Base-by-base conservation (phyloP, 2,797 vertebrate genomes). In the Ambastaia sidthimunki region DNA sequence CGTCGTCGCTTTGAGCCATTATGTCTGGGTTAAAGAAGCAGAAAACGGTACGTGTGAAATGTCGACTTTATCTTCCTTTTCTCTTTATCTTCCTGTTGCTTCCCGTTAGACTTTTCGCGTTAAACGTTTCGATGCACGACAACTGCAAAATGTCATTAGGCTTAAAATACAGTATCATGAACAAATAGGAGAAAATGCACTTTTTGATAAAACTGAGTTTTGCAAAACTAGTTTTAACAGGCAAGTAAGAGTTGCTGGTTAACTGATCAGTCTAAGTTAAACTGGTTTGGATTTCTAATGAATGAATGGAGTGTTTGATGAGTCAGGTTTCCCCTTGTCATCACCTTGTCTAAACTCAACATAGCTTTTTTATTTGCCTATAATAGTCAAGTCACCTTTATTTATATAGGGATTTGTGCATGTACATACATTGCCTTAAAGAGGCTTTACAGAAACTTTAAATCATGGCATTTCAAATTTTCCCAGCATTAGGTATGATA, bases 1-100 rank as follows among this genome's bases (percentile, higher is more conserved):
- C 44, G 0, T 31, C 15, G 23, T 37, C 57, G 25, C 63, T 34
- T 54, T 21, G 74, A 16, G 59, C 44, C 18, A 77, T 50, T 62
- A 88, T 87, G 87, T 86, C 82, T 21, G 86, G 74, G 23, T 80
- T 55, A 57, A 85, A 84, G 60, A 86, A 84, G 69, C 87, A 74
- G 71, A 84, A 59, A 71, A 87, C 84, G 82, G 87, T 88, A 73
- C 63, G 83, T 55, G 59, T 63, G 15, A 23, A 28, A 18, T 0
- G 1, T 31, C 2, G 18, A 5, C 9, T 9, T 41, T 41, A 28
- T 28, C 28, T 10, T 9, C n/a, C n/a, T n/a, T 50, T 3, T 16
- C 2, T 52, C 10, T 15, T 18, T 69, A 41, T 66, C 4, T 13
- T 41, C 7, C 34, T 25, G 21, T 16, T 52, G 16, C 21, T 31